phyloP scores from a whole-genome alignment of 1,140 invertebrate genomes.

The Brachionus rubens region DNA sequence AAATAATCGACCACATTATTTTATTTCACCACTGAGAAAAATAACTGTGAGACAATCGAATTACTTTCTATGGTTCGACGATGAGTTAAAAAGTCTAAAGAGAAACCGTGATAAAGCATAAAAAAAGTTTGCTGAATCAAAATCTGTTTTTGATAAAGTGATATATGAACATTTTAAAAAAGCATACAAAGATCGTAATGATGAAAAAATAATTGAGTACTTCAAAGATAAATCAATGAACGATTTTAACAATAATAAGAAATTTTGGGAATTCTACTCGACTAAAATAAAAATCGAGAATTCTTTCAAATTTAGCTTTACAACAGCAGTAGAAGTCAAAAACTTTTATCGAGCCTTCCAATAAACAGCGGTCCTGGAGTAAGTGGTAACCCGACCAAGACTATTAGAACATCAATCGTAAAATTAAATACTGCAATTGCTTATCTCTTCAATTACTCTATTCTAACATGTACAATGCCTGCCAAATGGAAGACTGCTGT shows the following conservation, averaged over 20 bases:
- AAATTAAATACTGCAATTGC: no score
- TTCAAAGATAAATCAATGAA: no score
- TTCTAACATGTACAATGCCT: no score
- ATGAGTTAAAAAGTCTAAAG: neutral
- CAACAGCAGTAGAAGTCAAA: no score
- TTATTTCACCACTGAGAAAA: no score
- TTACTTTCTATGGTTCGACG: neutral
- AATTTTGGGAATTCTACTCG: neutral
- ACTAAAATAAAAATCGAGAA: neutral
- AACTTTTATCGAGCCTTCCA: no score
- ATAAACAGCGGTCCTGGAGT: no score
- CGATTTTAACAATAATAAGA: neutral
- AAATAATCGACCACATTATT: neutral
- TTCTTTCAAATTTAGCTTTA: no score
- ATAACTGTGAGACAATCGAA: neutral
- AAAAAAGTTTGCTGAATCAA: neutral
- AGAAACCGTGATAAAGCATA: neutral
- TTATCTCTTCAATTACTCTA: no score
- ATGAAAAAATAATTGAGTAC: neutral
- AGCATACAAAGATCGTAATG: neutral
- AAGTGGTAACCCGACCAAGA: no score
- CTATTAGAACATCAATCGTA: no score
- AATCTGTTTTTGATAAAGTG: neutral
- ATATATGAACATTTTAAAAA: neutral
- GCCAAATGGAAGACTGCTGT: no score